phyloP scores from a whole-genome alignment of 2,888 invertebrate species.

The Drosophila merina region DNA sequence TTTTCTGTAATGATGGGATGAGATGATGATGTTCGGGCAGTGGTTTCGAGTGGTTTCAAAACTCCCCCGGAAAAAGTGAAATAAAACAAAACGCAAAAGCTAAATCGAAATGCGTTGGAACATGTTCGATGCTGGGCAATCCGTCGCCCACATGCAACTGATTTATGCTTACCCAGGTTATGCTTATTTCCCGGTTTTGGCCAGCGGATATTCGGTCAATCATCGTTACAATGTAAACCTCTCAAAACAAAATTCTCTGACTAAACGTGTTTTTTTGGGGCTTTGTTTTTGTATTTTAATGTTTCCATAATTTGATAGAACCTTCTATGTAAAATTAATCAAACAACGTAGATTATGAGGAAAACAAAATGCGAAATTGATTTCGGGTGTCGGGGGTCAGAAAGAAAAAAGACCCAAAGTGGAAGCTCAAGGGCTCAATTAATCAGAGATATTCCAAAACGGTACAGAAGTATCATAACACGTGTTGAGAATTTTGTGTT shows the following conservation, averaged over 20 bases:
- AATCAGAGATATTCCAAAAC: neutral
- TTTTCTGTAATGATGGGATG: slow-evolving; percentile 23
- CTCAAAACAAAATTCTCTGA: slow-evolving; percentile 1
- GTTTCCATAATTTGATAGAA: neutral
- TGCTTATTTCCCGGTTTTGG: slow-evolving; percentile 1
- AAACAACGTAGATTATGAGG: slow-evolving; percentile 8
- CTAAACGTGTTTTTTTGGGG: slow-evolving; percentile 36
- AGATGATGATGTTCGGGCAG: slow-evolving; percentile 11
- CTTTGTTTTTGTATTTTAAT: neutral
- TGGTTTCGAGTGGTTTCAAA: slow-evolving; percentile 56
- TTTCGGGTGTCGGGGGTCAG: slow-evolving; percentile 1
- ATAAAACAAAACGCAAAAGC: slow-evolving; percentile 19
- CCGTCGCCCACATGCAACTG: slow-evolving; percentile 58
- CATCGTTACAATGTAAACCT: neutral
- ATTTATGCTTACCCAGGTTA: slow-evolving; percentile 28
- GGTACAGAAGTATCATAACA: neutral
- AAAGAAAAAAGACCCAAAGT: neutral
- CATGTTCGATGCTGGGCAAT: slow-evolving; percentile 57
- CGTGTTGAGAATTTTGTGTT: neutral
- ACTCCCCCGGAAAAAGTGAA: slow-evolving; percentile 34
- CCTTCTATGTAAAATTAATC: neutral
- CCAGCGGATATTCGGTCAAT: slow-evolving; percentile 4
- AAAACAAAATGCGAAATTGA: slow-evolving; percentile 34
- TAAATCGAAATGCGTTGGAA: slow-evolving; percentile 51
- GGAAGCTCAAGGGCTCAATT: neutral